These are phyloP conservation scores for Simalia tracyae DNA, from an alignment of 2,797 vertebrate genomes.

Conservation along the genomic window DNA sequence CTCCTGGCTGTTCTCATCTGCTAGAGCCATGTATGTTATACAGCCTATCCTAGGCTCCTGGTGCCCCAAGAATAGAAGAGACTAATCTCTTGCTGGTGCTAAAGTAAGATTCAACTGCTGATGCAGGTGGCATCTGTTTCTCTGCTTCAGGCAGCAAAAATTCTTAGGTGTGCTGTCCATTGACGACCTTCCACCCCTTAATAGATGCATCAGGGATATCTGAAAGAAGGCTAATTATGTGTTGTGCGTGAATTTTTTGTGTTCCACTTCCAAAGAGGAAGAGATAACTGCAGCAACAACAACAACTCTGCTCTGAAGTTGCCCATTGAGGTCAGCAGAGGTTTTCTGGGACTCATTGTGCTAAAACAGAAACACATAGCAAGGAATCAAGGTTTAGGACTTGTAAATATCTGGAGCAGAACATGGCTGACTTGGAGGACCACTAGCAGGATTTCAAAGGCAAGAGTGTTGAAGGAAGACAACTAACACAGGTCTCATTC, in stretches of 20 bases:
- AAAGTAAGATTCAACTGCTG: not conserved
- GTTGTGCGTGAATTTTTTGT: not conserved
- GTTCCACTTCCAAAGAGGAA: not conserved
- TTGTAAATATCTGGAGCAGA: not conserved
- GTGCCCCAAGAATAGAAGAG: not conserved
- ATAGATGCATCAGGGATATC: not conserved
- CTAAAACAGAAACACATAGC: not conserved
- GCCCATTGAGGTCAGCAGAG: not conserved
- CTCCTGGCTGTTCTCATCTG: no score
- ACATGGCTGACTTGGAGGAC: not conserved
- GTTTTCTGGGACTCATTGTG: not conserved
- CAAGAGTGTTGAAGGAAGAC: not conserved
- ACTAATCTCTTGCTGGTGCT: not conserved
- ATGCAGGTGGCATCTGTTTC: not conserved
- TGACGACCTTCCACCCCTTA: not conserved
- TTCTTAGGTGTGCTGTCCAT: not conserved
- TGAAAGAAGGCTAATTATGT: not conserved
- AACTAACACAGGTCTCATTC: not conserved
- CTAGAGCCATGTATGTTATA: not conserved
- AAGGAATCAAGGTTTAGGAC: not conserved
- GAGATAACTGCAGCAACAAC: not conserved
- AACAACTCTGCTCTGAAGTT: not conserved
- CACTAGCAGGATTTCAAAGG: not conserved
- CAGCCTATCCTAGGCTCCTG: not conserved
- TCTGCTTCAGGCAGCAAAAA: not conserved